Evolutionary conservation across 2,113 vertebrate species (phyloP).

Genomic region (Barnardius zonarius): DNA sequence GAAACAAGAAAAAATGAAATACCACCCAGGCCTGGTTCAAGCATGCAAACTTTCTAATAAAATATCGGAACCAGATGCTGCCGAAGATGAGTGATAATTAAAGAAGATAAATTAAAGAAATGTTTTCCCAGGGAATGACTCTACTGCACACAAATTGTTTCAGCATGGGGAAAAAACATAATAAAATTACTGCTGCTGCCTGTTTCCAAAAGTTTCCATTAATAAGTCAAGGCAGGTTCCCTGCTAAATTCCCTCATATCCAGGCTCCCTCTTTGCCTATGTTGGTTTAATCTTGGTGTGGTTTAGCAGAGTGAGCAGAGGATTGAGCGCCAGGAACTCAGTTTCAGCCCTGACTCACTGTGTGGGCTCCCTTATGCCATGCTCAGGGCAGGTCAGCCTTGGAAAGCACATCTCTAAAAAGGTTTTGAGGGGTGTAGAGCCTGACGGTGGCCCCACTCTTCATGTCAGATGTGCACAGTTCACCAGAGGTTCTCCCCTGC

Average conservation of each 20-base stretch:
- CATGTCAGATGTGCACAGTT: neutral
- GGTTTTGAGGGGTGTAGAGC: neutral
- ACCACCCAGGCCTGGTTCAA: slow-evolving; percentile 60
- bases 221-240: slow-evolving; percentile 66
- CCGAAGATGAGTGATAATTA: slow-evolving; percentile 79
- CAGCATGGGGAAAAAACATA: slow-evolving; percentile 69
- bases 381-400: slow-evolving; percentile 19
- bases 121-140: slow-evolving; percentile 75
- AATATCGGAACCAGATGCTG: slow-evolving; percentile 80
- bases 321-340: neutral
- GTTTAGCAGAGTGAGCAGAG: slow-evolving; percentile 45
- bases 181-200: slow-evolving; percentile 66
- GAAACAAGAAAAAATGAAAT: slow-evolving; percentile 66
- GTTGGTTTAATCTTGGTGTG: slow-evolving; percentile 51
- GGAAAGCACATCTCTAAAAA: slow-evolving; percentile 20
- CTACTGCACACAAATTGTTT: slow-evolving; percentile 69
- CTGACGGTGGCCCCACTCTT: neutral
- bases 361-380: slow-evolving; percentile 44
- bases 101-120: slow-evolving; percentile 79
- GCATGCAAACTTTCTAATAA: slow-evolving; percentile 77
- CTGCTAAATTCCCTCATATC: slow-evolving; percentile 47
- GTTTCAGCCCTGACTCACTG: slow-evolving; percentile 47
- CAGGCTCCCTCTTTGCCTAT: slow-evolving; percentile 42
- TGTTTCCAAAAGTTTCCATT: slow-evolving; percentile 71
- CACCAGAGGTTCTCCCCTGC: neutral